These are phyloP conservation scores for Andrena marginata DNA, from an alignment of 2,888 invertebrate species.

Conservation along the genomic window DNA sequence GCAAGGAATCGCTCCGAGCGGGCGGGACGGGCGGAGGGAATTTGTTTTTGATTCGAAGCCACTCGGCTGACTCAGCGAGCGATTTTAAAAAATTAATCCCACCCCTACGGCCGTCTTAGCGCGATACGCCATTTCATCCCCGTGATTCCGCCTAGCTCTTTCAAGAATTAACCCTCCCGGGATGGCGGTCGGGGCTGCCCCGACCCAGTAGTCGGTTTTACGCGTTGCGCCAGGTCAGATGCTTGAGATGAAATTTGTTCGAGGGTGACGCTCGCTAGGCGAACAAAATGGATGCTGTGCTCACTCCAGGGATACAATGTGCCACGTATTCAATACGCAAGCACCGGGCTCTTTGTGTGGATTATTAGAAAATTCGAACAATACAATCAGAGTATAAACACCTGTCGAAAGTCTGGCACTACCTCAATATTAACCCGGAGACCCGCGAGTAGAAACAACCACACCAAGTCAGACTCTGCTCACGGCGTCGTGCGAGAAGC, in stretches of 20 bases:
- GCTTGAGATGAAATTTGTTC: neutral
- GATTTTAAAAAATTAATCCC: conserved; percentile 54
- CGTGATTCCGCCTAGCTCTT: conserved; percentile 2
- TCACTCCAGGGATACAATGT: neutral
- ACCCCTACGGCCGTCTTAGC: conserved; percentile 28
- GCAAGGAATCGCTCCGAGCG: conserved; percentile 40
- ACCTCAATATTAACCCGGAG: no score
- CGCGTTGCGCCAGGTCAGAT: neutral
- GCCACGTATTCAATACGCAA: neutral
- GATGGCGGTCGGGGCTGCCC: neutral
- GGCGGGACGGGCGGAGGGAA: conserved; percentile 15
- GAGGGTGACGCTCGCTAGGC: neutral
- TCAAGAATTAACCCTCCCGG: neutral
- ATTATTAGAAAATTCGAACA: no score
- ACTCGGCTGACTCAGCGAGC: conserved; percentile 51
- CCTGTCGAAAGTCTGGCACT: no score
- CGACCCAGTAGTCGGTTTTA: neutral
- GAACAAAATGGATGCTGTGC: neutral
- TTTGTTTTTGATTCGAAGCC: conserved; percentile 55
- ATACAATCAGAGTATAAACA: no score
- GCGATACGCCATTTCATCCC: conserved; percentile 1
- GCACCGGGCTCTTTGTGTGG: neutral
- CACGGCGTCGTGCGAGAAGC: no score
- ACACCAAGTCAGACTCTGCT: no score
- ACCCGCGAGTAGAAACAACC: no score